Evolutionary conservation across 2,113 vertebrate genomes (phyloP).

Genomic region (Petromus typicus): DNA sequence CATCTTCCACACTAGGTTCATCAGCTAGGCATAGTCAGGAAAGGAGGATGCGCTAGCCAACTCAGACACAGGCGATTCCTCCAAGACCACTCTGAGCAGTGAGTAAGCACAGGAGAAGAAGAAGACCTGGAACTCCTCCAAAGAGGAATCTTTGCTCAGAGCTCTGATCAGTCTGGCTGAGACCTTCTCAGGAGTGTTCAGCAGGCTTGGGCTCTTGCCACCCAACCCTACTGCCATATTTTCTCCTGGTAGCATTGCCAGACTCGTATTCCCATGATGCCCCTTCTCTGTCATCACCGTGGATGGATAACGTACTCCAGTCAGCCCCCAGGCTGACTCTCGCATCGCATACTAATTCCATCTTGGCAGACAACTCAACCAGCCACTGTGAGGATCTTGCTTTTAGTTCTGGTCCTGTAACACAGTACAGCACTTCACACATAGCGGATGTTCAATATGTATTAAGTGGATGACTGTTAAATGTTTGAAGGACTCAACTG

Average conservation of each 20-base stretch:
- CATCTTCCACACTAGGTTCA: not conserved
- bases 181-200: not conserved
- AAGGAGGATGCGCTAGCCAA: not conserved
- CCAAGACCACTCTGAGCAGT: not conserved
- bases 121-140: too few relatives aligned
- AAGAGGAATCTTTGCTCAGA: not conserved
- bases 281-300: not conserved
- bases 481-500: conserved; percentile 10
- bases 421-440: not conserved
- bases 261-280: not conserved
- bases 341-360: not conserved
- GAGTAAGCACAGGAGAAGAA: not conserved
- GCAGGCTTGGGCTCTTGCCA: not conserved
- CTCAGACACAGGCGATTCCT: not conserved
- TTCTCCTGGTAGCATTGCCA: not conserved
- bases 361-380: not conserved
- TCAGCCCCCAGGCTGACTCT: not conserved
- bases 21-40: not conserved
- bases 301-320: too few relatives aligned
- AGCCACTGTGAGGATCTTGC: not conserved
- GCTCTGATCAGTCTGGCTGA: not conserved
- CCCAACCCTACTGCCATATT: not conserved
- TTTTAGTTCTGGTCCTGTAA: not conserved
- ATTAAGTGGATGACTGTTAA: not conserved
- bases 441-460: not conserved